Evolutionary conservation across 1,140 invertebrate genomes (phyloP), one percentile per base, ranked within the genome.

Genomic region (Calliphora vicina): DNA sequence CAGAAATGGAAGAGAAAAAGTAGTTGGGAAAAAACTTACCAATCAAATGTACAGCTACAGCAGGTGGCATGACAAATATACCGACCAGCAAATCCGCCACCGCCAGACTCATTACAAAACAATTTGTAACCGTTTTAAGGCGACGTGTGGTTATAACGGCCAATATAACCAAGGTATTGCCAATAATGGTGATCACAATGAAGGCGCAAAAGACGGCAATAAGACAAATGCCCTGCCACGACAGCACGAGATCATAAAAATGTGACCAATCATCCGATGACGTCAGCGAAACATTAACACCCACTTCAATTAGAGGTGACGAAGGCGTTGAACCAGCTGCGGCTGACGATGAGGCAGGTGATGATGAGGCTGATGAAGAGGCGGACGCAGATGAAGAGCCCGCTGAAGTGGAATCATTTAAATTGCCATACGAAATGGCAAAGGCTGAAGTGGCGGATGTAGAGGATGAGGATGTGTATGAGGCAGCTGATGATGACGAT

Each of bases 41-140:
- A 90, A 91, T 93, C 42, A 94, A 91, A 91, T 93, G 92, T n/a
- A 94, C 92, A 73, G 93, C 93, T 29, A 99, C 96, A 82, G 96
- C 96, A 73, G 97, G 96, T 13, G 97, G 97, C 97, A 99, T 98
- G 0, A 99, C 97, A 85, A 97, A 96, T 67, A 97, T 94, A 0
- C 97, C 97, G 0, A 99, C 97, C 80, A 97, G 92, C 87, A 97
- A 94, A 93, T 99, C 97, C 72, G 97, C 97, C 1, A 96, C 94
- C 0, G 97, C 97, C 86, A 98, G 91, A 61, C 96, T 98, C 84
- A 97, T 97, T 35, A 99, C 95, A 90, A 98, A 98, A 91, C 97
- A 98, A 91, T 99, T 99, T 82, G 97, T 98, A 27, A 98, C 97
- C 23, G 97, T 97, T 82, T 97, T 93, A 50, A 99, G 91, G 80